Evolutionary conservation across 1,140 invertebrate genomes (phyloP).

Genomic region (Cyclargus thomasi): DNA sequence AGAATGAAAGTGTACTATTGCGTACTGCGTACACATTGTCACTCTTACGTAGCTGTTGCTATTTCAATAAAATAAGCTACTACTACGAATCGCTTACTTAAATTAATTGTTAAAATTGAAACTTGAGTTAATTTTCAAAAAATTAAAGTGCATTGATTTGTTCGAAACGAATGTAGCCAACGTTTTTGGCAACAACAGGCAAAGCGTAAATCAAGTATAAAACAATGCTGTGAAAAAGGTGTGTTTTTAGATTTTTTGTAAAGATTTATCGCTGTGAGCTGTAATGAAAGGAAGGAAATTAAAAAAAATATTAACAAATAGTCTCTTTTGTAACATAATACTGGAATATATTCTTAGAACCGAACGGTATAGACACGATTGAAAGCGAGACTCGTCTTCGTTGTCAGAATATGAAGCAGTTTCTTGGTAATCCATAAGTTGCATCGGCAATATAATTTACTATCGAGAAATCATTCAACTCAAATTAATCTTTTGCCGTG

Average conservation of each 20-base stretch:
- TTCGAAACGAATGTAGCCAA: neutral
- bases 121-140: neutral
- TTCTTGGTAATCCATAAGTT: neutral
- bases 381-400: neutral
- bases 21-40: too few relatives aligned
- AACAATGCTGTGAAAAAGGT: constrained; percentile 1
- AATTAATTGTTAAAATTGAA: too few relatives aligned
- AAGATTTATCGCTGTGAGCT: neutral
- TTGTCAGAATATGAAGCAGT: neutral
- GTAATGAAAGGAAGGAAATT: too few relatives aligned
- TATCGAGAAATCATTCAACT: too few relatives aligned
- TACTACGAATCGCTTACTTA: too few relatives aligned
- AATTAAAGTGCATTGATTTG: neutral
- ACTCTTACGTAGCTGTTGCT: too few relatives aligned
- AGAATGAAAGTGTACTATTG: too few relatives aligned
- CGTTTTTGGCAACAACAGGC: neutral
- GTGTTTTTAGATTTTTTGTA: neutral
- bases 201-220: constrained; percentile 3
- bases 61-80: too few relatives aligned
- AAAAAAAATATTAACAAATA: too few relatives aligned
- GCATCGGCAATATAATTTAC: too few relatives aligned
- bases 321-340: too few relatives aligned
- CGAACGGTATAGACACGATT: neutral
- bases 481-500: too few relatives aligned
- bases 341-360: neutral